Base-by-base conservation (phyloP, 2,888 invertebrate genomes). In the Dolichopus griseipennis region DNA sequence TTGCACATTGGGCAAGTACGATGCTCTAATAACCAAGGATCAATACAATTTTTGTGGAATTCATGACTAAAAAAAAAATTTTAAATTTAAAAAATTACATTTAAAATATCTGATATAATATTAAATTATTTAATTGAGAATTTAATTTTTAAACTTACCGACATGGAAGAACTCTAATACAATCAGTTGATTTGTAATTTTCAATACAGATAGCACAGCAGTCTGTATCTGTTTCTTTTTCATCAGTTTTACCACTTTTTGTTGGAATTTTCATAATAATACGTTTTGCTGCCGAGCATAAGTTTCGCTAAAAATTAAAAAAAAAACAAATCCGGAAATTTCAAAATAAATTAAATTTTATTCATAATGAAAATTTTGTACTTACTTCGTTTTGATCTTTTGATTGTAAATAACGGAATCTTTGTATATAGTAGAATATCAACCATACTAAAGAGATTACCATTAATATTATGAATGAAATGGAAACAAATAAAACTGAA, bases 1-100 rank as follows among this genome's bases (percentile, higher is more conserved):
- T 96, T 96, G 83, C 96, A 97, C 94, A 97, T 95, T 12, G 96
- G 96, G 81, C 96, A 97, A 43, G 95, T 95, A 72, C 95, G 86
- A 81, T 96, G 95, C 78, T 96, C 95, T 76, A 97, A 83, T 70
- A 97, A 85, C 96, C 96, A 97, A 21, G 95, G 96, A 83, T 97
- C 96, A 77, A 97, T 95, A 84, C 96, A 97, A 76, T 86, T 89
- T 84, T 95, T 95, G 85, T 97, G 96, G 83, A 95, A 97, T 78
- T 95, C 91, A 82, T 97, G 96, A 78, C 95, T 95, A 84, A 1
- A n/a, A n/a, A n/a, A n/a, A n/a, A n/a, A 86, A 83, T 61, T 34
- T 52, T 70, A 69, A 65, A 66, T 66, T 21, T 27, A 27, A 27
- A 27, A 67, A 41, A 15, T 15, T 61, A 61, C 18, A 61, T 37